Evolutionary conservation across 2,888 invertebrate species (phyloP).

Genomic region (Lithophane leautieri): DNA sequence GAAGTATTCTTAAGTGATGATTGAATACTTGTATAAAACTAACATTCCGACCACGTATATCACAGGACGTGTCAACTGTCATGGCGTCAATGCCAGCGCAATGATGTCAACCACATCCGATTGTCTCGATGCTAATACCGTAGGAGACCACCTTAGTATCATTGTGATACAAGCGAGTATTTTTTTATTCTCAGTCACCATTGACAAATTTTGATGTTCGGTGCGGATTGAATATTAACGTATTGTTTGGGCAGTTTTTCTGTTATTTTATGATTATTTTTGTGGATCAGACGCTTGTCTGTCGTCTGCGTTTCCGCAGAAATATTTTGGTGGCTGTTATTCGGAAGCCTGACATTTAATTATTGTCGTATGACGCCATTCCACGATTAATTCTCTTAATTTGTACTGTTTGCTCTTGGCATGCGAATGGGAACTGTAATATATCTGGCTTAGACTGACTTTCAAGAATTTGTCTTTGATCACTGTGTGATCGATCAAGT

Average conservation of each 20-base stretch:
- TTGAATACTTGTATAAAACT: constrained; percentile 61
- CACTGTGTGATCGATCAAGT: constrained; percentile 50
- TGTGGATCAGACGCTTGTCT: constrained; percentile 27
- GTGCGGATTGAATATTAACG: constrained; percentile 83
- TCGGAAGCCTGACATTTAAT: constrained; percentile 36
- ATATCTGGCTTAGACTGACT: constrained; percentile 48
- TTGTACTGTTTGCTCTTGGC: constrained; percentile 46
- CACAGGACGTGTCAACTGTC: constrained; percentile 83
- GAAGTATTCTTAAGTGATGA: constrained; percentile 65
- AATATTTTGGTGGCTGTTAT: constrained; percentile 45
- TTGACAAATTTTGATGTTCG: constrained; percentile 78
- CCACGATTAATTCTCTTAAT: constrained; percentile 49
- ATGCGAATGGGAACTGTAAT: constrained; percentile 47
- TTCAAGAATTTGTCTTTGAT: constrained; percentile 47
- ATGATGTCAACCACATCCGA: constrained; percentile 83
- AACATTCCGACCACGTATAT: constrained; percentile 80
- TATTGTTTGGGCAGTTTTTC: constrained; percentile 18
- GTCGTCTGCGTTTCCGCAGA: constrained; percentile 63
- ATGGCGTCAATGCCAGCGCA: constrained; percentile 75
- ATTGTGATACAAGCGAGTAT: constrained; percentile 70
- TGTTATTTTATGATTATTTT: constrained; percentile 25
- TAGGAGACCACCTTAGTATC: constrained; percentile 77
- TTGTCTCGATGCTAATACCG: constrained; percentile 82
- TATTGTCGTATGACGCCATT: constrained; percentile 38
- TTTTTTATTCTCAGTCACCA: constrained; percentile 77